Evolutionary conservation across 2,888 invertebrate species (phyloP).

Genomic region (Melanchra persicariae): DNA sequence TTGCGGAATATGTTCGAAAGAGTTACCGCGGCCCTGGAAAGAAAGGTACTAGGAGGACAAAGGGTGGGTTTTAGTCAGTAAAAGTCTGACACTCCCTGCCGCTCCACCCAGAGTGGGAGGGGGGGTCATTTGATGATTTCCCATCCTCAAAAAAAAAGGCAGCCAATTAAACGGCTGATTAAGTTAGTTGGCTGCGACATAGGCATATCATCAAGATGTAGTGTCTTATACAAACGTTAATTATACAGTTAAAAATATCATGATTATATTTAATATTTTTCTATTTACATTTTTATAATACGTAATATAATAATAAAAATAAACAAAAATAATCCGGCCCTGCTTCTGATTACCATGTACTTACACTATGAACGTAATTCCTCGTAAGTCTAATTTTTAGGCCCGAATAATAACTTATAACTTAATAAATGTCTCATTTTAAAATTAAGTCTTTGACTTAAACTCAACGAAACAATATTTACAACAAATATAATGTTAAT

Average conservation of each 20-base stretch:
- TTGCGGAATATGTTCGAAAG: too few relatives aligned
- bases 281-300: constrained; percentile 57
- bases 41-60: too few relatives aligned
- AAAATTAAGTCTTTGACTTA: constrained; percentile 12
- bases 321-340: constrained; percentile 44
- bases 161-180: too few relatives aligned
- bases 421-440: constrained; percentile 11
- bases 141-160: too few relatives aligned
- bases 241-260: constrained; percentile 49
- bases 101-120: too few relatives aligned
- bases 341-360: constrained; percentile 44
- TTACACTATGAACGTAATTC: constrained; percentile 54
- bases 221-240: constrained; percentile 35
- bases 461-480: constrained; percentile 31
- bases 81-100: too few relatives aligned
- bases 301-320: constrained; percentile 32
- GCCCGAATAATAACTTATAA: constrained; percentile 30
- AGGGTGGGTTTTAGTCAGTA: too few relatives aligned
- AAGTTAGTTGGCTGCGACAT: too few relatives aligned
- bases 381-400: constrained; percentile 28
- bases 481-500: constrained; percentile 35
- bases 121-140: too few relatives aligned
- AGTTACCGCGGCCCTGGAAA: too few relatives aligned
- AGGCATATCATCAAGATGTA: constrained; percentile 9
- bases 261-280: constrained; percentile 46